These are phyloP conservation scores for Antheraea pernyi DNA, from an alignment of 1,140 invertebrate species.

Conservation along the genomic window DNA sequence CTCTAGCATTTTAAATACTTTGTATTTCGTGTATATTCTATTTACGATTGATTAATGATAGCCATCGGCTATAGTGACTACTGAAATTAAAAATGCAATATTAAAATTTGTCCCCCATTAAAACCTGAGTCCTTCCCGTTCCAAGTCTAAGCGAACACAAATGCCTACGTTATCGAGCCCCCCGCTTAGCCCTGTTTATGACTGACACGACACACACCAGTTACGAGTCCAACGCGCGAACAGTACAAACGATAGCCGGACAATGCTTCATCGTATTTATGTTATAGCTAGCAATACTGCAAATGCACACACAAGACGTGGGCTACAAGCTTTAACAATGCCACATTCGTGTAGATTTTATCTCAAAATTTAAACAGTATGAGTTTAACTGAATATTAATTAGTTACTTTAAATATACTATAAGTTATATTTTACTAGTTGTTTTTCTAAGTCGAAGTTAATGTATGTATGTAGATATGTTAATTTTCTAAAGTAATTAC, in stretches of 20 bases:
- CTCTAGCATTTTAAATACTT: no score
- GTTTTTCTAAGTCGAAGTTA: no score
- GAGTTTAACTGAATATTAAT: background rate
- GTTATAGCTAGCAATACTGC: conserved; percentile 33
- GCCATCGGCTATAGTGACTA: no score
- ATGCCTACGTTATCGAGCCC: conserved; percentile 30
- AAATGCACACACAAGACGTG: background rate
- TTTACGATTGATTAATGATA: no score
- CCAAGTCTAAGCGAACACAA: conserved; percentile 18
- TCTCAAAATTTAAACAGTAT: background rate
- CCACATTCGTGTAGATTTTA: background rate
- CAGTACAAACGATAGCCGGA: conserved; percentile 13
- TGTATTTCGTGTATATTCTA: no score
- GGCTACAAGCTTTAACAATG: background rate
- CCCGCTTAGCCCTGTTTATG: conserved; percentile 53
- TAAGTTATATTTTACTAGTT: no score
- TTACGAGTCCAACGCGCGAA: conserved; percentile 12
- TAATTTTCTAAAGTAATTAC: no score
- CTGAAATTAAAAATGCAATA: no score
- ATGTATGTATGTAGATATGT: no score
- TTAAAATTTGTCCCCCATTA: background rate
- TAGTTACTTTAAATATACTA: no score
- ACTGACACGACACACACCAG: conserved; percentile 27
- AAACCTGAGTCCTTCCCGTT: background rate
- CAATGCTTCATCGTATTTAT: conserved; percentile 49